Conservation (phyloP, 2,113 vertebrate species). For the Ginglymostoma cirratum region DNA sequence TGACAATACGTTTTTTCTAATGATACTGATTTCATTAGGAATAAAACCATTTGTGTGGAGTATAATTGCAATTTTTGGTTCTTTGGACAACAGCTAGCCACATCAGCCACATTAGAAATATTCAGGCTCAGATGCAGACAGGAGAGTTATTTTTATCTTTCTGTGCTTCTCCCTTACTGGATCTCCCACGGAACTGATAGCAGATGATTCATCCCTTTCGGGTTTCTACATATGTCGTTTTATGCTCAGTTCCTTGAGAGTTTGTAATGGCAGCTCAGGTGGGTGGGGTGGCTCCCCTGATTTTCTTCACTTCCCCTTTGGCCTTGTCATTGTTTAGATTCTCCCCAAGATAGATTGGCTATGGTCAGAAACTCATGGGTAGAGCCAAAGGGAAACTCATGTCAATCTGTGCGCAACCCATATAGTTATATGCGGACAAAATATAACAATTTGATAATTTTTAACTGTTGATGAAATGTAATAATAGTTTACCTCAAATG, state of each 20-base stretch:
- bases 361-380: not conserved
- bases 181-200: not conserved
- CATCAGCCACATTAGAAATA: not conserved
- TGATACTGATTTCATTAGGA: not conserved
- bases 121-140: not conserved
- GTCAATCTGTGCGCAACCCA: too few relatives aligned
- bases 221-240: not conserved
- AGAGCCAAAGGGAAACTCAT: too few relatives aligned
- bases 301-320: not conserved
- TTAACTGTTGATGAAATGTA: not conserved
- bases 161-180: not conserved
- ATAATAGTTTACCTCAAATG: not conserved
- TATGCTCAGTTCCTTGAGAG: not conserved
- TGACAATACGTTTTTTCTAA: not conserved
- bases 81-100: not conserved
- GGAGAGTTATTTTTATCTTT: not conserved
- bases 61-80: not conserved
- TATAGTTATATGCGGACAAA: not conserved
- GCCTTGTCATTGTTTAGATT: not conserved
- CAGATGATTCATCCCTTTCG: not conserved
- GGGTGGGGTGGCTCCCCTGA: not conserved
- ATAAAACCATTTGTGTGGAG: not conserved
- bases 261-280: not conserved
- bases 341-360: not conserved
- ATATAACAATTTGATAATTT: not conserved